A percentile compares a stretch with the other conserved stretches of the same genome.
These are phyloP conservation scores for Amblyornis subalaris DNA, from an alignment of 2,113 vertebrate genomes.

Conservation along the genomic window DNA sequence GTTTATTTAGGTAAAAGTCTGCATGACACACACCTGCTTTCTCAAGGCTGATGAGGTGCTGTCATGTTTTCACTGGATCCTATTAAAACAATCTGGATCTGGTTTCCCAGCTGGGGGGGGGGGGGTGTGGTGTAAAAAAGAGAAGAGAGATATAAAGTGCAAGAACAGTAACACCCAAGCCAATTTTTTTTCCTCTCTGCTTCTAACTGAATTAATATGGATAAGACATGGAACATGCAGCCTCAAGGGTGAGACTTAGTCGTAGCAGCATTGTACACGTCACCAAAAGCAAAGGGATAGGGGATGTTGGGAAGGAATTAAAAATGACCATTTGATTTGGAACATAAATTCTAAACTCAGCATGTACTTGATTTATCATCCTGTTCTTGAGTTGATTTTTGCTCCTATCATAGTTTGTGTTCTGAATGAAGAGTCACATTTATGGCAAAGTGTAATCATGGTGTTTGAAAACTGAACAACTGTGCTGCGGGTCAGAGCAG, in stretches of 20 bases:
- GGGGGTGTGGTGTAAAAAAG: neutral
- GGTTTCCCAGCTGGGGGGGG: neutral
- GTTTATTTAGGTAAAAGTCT: neutral
- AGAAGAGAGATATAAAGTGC: neutral
- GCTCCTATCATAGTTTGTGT: neutral
- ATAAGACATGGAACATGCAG: neutral
- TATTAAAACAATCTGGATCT: constrained; percentile 44
- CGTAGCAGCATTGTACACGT: neutral
- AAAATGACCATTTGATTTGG: neutral
- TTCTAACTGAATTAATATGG: neutral
- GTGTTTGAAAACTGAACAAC: neutral
- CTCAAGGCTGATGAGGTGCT: constrained; percentile 64
- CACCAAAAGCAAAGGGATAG: neutral
- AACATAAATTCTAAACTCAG: neutral
- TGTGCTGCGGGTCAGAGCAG: neutral
- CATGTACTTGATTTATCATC: neutral
- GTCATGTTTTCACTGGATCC: constrained; percentile 11
- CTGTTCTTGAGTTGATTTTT: neutral
- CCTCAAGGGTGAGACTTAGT: neutral
- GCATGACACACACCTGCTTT: constrained; percentile 59
- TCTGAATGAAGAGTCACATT: neutral
- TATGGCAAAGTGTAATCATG: neutral
- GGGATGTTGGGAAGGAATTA: neutral
- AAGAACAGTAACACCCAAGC: neutral
- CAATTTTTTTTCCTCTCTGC: neutral